These are phyloP conservation scores for Gallinago media DNA, from an alignment of 2,113 vertebrate species.

Conservation along the genomic window DNA sequence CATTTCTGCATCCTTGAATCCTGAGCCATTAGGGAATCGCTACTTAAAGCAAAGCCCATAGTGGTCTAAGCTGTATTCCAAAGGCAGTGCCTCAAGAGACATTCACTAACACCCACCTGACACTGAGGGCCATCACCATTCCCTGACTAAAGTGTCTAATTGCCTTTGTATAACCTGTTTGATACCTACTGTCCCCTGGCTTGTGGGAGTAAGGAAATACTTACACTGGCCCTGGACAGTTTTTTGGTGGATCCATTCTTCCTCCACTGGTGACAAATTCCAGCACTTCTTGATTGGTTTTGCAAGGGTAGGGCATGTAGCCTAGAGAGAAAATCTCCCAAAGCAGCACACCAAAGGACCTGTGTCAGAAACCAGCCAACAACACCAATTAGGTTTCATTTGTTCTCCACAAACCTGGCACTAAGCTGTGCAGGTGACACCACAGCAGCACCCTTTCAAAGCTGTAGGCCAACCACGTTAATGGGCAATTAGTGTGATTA, in stretches of 20 bases:
- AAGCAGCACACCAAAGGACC: slow-evolving; percentile 94
- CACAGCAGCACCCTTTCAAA: not conserved
- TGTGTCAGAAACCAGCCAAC: slow-evolving; percentile 67
- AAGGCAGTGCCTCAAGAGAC: not conserved
- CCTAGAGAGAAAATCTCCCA: slow-evolving; percentile 95
- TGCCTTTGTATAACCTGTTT: not conserved
- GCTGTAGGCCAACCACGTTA: not conserved
- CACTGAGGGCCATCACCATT: not conserved
- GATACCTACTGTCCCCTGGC: not conserved
- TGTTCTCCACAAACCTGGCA: not conserved
- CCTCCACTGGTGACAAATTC: slow-evolving; percentile 90
- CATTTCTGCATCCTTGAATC: not conserved
- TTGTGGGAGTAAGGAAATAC: slow-evolving; percentile 44
- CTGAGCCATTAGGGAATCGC: not conserved
- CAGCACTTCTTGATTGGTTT: slow-evolving; percentile 92
- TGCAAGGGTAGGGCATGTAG: slow-evolving; percentile 92
- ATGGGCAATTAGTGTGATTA: not conserved
- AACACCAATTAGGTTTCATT: not conserved
- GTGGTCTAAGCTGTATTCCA: not conserved
- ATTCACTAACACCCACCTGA: not conserved
- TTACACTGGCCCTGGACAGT: slow-evolving; percentile 92
- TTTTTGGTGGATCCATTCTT: slow-evolving; percentile 90
- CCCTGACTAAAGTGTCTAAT: not conserved
- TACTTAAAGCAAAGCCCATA: not conserved
- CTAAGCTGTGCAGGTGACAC: not conserved